Conservation (phyloP, 1,140 invertebrate species). For the Xylocopa sonorina region DNA sequence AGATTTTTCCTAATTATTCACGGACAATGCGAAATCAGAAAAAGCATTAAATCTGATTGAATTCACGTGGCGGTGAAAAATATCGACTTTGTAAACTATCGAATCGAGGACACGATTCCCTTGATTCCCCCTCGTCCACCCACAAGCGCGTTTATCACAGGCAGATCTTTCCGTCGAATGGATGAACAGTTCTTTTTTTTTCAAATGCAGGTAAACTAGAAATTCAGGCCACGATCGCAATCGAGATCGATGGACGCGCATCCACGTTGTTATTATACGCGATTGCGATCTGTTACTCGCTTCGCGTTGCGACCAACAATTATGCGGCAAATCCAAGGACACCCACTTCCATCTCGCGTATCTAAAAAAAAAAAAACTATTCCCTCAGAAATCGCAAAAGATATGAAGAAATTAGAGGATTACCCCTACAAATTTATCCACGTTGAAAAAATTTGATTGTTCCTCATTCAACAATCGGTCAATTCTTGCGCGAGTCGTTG, state of each 20-base stretch:
- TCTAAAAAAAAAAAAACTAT: too few relatives aligned
- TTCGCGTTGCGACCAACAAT: not conserved
- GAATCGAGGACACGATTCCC: constrained; percentile 11
- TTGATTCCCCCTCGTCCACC: not conserved
- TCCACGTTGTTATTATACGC: not conserved
- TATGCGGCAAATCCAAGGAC: not conserved
- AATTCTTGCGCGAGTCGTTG: too few relatives aligned
- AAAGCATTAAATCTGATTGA: too few relatives aligned
- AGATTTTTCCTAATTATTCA: too few relatives aligned
- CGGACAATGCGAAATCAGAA: too few relatives aligned
- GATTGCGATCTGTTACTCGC: not conserved
- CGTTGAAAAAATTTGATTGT: too few relatives aligned
- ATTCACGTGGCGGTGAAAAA: too few relatives aligned
- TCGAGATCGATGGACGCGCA: not conserved
- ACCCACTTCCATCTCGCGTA: not conserved
- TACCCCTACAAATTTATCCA: too few relatives aligned
- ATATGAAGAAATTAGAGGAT: too few relatives aligned
- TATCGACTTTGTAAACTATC: too few relatives aligned
- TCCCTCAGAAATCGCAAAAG: not conserved
- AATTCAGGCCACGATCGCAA: constrained; percentile 7
- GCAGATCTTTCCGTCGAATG: not conserved
- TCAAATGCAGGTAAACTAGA: not conserved
- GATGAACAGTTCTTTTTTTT: not conserved
- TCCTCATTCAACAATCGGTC: too few relatives aligned
- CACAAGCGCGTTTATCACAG: too few relatives aligned